These are phyloP conservation scores for Polylopha cassiicola DNA, from an alignment of 2,888 invertebrate genomes.

Conservation along the genomic window DNA sequence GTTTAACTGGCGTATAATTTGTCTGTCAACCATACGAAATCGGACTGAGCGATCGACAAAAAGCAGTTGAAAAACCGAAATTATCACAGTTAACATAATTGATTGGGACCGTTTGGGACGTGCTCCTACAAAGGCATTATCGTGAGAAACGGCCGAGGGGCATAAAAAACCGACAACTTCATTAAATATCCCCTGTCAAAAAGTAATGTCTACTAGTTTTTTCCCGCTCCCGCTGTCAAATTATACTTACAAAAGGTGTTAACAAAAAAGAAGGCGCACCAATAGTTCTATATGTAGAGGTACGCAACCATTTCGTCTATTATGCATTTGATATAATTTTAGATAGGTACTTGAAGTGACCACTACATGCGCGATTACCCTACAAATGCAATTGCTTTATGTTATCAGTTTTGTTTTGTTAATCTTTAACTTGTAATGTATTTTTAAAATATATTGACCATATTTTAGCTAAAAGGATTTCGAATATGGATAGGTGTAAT, in stretches of 20 bases:
- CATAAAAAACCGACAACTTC: conserved; percentile 53
- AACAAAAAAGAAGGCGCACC: conserved; percentile 65
- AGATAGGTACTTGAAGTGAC: conserved; percentile 1
- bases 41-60: conserved; percentile 31
- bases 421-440: no score
- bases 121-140: conserved; percentile 61
- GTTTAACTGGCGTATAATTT: conserved; percentile 66
- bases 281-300: conserved; percentile 48
- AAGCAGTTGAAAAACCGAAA: conserved; percentile 43
- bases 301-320: conserved; percentile 55
- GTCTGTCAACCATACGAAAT: conserved; percentile 57
- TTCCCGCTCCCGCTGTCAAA: conserved; percentile 73
- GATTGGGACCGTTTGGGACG: conserved; percentile 69
- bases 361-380: neutral
- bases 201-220: conserved; percentile 72
- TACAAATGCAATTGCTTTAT: no score
- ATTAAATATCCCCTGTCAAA: conserved; percentile 76
- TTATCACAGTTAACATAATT: conserved; percentile 75
- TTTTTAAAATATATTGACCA: no score
- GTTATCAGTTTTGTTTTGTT: no score
- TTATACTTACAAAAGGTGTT: conserved; percentile 76
- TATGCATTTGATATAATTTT: conserved; percentile 1
- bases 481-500: no score
- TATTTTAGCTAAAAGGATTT: no score
- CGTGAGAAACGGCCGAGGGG: conserved; percentile 57